These are phyloP conservation scores for Zoanthus sansibaricus DNA, from an alignment of 92 coral and sea anemone species.

Conservation along the genomic window DNA sequence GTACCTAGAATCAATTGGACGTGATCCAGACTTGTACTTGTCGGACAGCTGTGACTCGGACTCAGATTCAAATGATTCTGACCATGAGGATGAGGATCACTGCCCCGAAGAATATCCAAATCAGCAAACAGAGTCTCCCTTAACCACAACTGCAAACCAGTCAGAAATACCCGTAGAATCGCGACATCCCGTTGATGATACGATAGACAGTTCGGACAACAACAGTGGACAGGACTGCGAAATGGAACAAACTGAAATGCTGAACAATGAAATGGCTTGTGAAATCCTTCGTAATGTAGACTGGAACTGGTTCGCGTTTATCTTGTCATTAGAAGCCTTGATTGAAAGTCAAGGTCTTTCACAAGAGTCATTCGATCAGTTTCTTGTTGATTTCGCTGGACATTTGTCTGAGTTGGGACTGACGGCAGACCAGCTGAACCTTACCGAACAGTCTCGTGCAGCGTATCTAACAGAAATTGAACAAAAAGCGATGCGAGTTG, in stretches of 20 bases:
- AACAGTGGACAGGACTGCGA: constrained; percentile 18
- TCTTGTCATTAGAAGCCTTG: constrained; percentile 20
- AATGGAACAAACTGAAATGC: constrained; percentile 10
- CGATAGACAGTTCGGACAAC: constrained; percentile 10
- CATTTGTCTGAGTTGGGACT: constrained; percentile 54
- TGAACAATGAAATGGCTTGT: constrained; percentile 10
- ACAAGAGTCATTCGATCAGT: constrained; percentile 30
- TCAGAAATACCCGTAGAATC: constrained; percentile 28
- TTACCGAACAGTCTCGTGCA: constrained; percentile 59
- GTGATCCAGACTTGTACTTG: constrained; percentile 47
- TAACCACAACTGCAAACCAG: constrained; percentile 1
- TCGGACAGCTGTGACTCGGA: constrained; percentile 37
- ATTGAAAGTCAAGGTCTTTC: constrained; percentile 35
- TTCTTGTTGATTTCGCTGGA: constrained; percentile 39
- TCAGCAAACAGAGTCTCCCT: constrained; percentile 10
- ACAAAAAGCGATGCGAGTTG: constrained; percentile 42
- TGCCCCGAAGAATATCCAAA: neutral
- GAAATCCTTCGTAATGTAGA: constrained; percentile 50
- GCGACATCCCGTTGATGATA: constrained; percentile 16
- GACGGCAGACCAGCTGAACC: constrained; percentile 40
- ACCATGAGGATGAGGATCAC: constrained; percentile 16
- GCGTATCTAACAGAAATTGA: constrained; percentile 49
- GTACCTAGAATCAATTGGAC: constrained; percentile 52
- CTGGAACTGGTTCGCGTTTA: constrained; percentile 51
- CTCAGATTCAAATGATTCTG: constrained; percentile 58